Base-by-base conservation (phyloP, 2,888 invertebrate species). In the Pachydiplax longipennis region DNA sequence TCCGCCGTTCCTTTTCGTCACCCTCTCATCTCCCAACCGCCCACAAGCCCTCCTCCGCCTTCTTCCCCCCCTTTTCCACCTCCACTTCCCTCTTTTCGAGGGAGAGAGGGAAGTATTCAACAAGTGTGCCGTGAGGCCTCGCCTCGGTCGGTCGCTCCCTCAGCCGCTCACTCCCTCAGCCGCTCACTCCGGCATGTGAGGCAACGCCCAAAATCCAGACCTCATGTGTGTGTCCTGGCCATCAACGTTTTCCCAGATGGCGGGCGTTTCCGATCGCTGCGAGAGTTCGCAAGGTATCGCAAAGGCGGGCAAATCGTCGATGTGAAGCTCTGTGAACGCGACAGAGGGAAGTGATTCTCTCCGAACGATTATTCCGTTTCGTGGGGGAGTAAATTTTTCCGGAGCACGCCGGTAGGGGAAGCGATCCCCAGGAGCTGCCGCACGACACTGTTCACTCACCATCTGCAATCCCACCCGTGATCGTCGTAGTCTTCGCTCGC, bases 61-160 rank as follows among this genome's bases (percentile, higher is more conserved):
- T 8, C 13, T 37, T 5, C 40, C 40, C 18, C 22, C 37, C 35
- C 40, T 18, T 18, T 15, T 22, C 18, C 37, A 1, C 81, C 37
- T 35, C 10, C 40, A 40, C 83, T 5, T 58, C 83, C 58, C 82
- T 44, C 5, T 31, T 53, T 53, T 37, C 35, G 25, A 2, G 15
- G 5, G 25, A 13, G 25, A 31, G 15, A 53, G 48, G 82, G 35
- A 35, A 18, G 35, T 35, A 87, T 65, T 87, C 87, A 87, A 87
- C 87, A 87, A 87, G 87, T 87, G 87, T 87, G 87, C 87, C 61
- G 61, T 58, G 82, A 83, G 82, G 82, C 83, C 53, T 83, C 83
- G 83, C 83, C 44, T 53, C 82, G 65, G 65, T 65, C 65, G 65
- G 65, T 65, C 65, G 65, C 65, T 65, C 65, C 8, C 22, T 22